A percentile compares a stretch with the other conserved stretches of the same genome.
Evolutionary conservation across 2,113 vertebrate genomes (phyloP).

Genomic region (Rhizomys pruinosus): DNA sequence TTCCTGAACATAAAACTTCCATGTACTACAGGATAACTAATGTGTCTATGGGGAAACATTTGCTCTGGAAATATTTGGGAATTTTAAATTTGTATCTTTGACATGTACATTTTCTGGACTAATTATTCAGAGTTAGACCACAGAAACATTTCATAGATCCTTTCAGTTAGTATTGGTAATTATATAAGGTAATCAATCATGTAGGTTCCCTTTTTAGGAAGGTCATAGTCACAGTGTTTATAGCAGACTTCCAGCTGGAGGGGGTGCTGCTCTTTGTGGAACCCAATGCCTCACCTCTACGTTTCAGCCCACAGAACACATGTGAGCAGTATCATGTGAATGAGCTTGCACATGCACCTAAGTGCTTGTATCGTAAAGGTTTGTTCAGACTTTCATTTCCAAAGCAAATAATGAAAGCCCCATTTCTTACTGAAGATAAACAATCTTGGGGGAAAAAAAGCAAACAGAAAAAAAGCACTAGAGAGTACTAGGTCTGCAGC

Average conservation of each 20-base stretch:
- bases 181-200: not conserved
- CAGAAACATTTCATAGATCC: not conserved
- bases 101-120: not conserved
- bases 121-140: not conserved
- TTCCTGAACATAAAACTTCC: not conserved
- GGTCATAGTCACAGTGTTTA: not conserved
- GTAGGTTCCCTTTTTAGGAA: not conserved
- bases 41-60: not conserved
- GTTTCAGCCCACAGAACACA: too few species aligned
- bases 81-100: conserved; percentile 1
- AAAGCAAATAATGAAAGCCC: not conserved
- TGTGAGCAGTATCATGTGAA: not conserved
- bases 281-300: too few species aligned
- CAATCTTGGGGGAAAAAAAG: not conserved
- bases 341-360: not conserved
- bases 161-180: not conserved
- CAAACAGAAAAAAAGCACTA: not conserved
- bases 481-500: not conserved
- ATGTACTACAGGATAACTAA: not conserved
- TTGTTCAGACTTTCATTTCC: not conserved
- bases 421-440: not conserved
- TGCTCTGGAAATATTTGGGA: not conserved
- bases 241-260: not conserved
- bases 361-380: not conserved
- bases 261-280: not conserved